Evolutionary conservation across 2,113 vertebrate genomes (phyloP).

Genomic region (Sciurus niger): DNA sequence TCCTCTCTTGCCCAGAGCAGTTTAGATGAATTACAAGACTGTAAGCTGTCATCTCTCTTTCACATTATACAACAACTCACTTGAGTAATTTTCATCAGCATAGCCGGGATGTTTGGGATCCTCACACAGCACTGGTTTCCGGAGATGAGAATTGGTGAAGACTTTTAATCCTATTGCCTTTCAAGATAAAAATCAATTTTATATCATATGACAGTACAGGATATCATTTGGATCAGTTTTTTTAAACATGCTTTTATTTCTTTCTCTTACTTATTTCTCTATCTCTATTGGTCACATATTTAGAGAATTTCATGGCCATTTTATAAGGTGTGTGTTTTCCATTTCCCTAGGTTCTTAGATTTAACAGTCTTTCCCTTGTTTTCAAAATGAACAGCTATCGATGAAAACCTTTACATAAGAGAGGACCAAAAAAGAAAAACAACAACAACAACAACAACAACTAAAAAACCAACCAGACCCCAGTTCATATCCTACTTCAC

Average conservation of each 20-base stretch:
- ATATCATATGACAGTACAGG: not conserved
- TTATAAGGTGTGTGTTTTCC: not conserved
- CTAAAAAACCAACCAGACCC: no score
- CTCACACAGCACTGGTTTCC: conserved; percentile 81
- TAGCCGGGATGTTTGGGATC: not conserved
- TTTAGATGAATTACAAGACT: not conserved
- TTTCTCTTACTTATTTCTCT: not conserved
- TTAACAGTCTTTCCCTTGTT: not conserved
- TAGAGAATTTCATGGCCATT: not conserved
- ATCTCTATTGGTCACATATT: not conserved
- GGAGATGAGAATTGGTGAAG: conserved; percentile 84
- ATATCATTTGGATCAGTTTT: not conserved
- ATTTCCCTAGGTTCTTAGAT: not conserved
- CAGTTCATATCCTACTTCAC: not conserved
- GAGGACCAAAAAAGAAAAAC: not conserved
- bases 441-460: not conserved
- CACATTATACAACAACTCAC: not conserved
- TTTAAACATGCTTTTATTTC: not conserved
- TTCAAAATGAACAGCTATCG: not conserved
- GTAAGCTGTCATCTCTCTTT: no score
- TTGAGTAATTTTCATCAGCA: accelerated
- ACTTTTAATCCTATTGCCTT: conserved; percentile 86
- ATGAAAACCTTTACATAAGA: not conserved
- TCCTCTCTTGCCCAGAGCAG: not conserved
- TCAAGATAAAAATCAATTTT: conserved; percentile 49